phyloP scores from a whole-genome alignment of 2,888 invertebrate species.

The Ischnura elegans region DNA sequence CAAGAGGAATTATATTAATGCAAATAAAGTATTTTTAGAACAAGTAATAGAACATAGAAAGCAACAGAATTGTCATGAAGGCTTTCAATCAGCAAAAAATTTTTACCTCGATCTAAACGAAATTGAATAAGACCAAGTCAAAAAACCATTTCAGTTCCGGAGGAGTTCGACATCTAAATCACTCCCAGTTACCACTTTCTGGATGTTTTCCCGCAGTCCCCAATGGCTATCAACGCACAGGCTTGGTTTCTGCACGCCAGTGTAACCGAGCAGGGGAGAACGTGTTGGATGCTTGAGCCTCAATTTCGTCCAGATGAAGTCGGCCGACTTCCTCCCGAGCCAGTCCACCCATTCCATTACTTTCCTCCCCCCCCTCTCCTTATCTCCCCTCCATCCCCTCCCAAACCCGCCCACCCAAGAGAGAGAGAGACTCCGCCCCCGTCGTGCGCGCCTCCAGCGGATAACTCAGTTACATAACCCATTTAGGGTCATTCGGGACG shows the following conservation, averaged over 20 bases:
- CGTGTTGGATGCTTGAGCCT: background rate
- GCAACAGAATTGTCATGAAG: too few relatives aligned
- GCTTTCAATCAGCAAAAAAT: too few relatives aligned
- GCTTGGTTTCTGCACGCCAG: background rate
- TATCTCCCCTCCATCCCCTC: background rate
- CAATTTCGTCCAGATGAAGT: conserved; percentile 4
- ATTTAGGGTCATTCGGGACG: conserved; percentile 55
- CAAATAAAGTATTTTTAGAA: too few relatives aligned
- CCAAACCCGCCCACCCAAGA: background rate
- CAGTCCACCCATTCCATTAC: background rate
- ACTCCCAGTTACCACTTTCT: too few relatives aligned
- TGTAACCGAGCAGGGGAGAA: background rate
- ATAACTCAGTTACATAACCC: conserved; percentile 59
- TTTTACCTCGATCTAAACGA: too few relatives aligned
- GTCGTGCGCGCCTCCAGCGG: conserved; percentile 5
- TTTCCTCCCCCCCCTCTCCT: background rate
- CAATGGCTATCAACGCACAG: background rate
- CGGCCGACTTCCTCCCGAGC: background rate
- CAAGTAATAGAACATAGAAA: too few relatives aligned
- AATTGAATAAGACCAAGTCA: too few relatives aligned
- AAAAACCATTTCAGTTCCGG: too few relatives aligned
- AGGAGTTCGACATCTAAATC: too few relatives aligned
- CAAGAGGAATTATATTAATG: too few relatives aligned
- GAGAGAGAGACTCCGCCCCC: background rate
- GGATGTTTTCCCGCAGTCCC: background rate